Percentiles rank a stretch among this genome's conserved stretches.
Evolutionary conservation across 1,140 invertebrate species (phyloP).

Genomic region (Choristoneura fumiferana): DNA sequence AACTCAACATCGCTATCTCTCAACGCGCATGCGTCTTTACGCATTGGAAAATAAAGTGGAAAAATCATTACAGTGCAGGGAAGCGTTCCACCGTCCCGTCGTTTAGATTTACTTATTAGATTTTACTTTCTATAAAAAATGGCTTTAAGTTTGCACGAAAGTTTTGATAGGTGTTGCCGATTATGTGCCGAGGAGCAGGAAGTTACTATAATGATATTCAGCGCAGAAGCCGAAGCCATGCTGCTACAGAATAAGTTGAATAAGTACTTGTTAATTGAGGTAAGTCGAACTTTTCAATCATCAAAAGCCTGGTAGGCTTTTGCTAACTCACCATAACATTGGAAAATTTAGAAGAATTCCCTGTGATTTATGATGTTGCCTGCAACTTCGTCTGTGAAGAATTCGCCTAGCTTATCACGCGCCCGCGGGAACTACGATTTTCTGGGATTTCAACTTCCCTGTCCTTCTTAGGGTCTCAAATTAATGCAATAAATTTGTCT

Average conservation of each 20-base stretch:
- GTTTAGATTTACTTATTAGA: neutral
- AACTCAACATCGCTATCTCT: constrained; percentile 46
- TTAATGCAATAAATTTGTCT: neutral
- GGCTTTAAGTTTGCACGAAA: constrained; percentile 33
- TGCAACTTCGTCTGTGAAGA: no score
- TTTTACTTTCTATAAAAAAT: constrained; percentile 21
- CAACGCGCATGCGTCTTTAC: constrained; percentile 60
- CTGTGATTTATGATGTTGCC: no score
- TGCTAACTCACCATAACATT: no score
- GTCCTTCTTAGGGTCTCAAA: no score
- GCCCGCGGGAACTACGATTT: no score
- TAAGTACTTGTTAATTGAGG: constrained; percentile 72
- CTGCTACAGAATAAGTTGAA: constrained; percentile 68
- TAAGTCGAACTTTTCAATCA: constrained; percentile 29
- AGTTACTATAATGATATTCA: constrained; percentile 73
- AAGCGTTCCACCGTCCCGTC: neutral
- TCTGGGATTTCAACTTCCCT: no score
- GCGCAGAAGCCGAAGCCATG: constrained; percentile 68
- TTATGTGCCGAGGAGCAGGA: constrained; percentile 71
- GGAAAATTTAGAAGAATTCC: no score
- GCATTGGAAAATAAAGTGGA: constrained; percentile 36
- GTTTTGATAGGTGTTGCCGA: constrained; percentile 66
- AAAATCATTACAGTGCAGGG: constrained; percentile 50
- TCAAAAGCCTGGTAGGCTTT: no score
- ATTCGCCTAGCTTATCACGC: no score